Percentiles rank a stretch among this genome's conserved stretches.
phyloP scores from a whole-genome alignment of 2,797 vertebrate genomes.

The Ceryle rudis region DNA sequence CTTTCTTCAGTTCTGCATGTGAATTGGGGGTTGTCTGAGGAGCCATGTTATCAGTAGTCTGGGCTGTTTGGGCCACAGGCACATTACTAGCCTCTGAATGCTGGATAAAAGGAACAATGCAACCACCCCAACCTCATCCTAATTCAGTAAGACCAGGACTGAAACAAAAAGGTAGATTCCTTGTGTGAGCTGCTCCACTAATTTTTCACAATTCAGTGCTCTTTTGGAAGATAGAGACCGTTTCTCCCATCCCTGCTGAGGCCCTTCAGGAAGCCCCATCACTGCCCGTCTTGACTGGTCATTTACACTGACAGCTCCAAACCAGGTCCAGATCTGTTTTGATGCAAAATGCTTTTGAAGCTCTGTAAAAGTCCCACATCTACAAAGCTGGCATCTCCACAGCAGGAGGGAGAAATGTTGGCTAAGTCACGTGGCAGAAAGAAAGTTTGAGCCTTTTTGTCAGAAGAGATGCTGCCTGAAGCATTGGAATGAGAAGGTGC shows the following conservation, averaged over 20 bases:
- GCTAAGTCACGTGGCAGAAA: neutral
- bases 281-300: neutral
- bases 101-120: neutral
- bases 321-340: neutral
- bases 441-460: neutral
- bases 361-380: neutral
- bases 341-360: neutral
- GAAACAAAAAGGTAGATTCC: neutral
- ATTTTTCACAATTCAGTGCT: neutral
- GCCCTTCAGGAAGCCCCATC: neutral
- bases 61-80: accelerated
- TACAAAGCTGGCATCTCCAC: neutral
- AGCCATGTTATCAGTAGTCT: accelerated
- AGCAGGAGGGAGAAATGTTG: neutral
- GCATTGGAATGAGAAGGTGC: neutral
- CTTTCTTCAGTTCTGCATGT: neutral
- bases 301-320: neutral
- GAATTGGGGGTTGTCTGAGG: accelerated
- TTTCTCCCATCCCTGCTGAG: neutral
- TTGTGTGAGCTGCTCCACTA: neutral
- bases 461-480: neutral
- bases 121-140: neutral
- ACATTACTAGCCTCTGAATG: accelerated
- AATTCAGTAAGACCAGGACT: accelerated
- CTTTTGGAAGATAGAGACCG: neutral